phyloP scores from a whole-genome alignment of 2,113 vertebrate genomes.

The Isichthys henryi region DNA sequence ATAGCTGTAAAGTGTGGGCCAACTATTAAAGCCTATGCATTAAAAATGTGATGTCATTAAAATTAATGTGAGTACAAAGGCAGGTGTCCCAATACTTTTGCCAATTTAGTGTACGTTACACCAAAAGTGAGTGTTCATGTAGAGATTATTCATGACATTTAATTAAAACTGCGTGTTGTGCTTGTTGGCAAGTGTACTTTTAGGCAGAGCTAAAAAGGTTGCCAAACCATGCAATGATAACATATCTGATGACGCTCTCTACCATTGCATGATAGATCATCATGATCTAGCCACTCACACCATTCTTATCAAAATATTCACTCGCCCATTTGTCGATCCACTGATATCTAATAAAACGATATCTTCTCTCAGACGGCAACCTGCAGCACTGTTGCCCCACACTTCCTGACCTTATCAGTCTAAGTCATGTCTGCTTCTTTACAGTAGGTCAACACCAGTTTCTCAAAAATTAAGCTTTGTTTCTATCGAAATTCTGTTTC shows the following conservation, averaged over 20 bases:
- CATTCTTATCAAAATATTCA: too few species aligned
- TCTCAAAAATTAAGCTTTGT: neutral
- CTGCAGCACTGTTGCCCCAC: neutral
- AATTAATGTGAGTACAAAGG: too few species aligned
- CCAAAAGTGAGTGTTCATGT: neutral
- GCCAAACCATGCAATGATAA: neutral
- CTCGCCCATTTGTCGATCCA: too few species aligned
- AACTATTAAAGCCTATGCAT: too few species aligned
- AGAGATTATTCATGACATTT: neutral
- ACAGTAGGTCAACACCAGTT: neutral
- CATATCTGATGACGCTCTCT: neutral
- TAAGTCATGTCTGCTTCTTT: neutral
- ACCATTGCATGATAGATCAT: too few species aligned
- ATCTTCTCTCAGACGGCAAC: too few species aligned
- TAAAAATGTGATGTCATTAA: too few species aligned
- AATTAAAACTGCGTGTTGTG: neutral
- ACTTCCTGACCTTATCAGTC: neutral
- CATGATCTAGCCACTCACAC: too few species aligned
- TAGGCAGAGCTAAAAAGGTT: neutral
- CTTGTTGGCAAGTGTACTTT: neutral
- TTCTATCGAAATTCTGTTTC: neutral
- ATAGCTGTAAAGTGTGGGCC: too few species aligned
- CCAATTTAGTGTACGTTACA: neutral
- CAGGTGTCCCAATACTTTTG: too few species aligned
- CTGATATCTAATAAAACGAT: too few species aligned